These are phyloP conservation scores for Agonopterix subpropinquella DNA, from an alignment of 2,888 invertebrate genomes.

Conservation along the genomic window DNA sequence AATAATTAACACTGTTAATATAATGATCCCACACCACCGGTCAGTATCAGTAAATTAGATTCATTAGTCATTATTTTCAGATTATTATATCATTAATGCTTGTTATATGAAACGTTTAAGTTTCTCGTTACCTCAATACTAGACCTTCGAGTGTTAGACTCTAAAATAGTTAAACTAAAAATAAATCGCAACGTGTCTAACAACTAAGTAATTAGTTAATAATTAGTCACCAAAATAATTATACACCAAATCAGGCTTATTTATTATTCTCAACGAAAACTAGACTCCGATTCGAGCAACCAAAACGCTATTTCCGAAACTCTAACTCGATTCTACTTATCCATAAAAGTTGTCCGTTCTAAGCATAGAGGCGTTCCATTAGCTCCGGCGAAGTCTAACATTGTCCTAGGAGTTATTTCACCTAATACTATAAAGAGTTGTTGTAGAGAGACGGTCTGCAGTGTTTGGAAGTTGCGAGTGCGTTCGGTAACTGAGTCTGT, in stretches of 20 bases:
- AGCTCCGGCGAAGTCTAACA: slow-evolving; percentile 54
- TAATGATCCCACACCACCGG: too few species aligned
- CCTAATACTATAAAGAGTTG: slow-evolving; percentile 69
- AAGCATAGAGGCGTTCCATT: slow-evolving; percentile 69
- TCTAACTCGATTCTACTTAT: slow-evolving; percentile 62
- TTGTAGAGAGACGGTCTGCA: slow-evolving; percentile 35
- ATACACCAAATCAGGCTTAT: slow-evolving; percentile 21
- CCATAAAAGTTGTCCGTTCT: slow-evolving; percentile 62
- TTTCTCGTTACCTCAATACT: too few species aligned
- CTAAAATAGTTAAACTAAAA: too few species aligned
- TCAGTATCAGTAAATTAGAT: too few species aligned
- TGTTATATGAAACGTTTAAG: too few species aligned
- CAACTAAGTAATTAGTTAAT: too few species aligned
- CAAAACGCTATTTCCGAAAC: slow-evolving; percentile 55
- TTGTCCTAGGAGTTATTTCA: slow-evolving; percentile 58
- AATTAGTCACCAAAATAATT: too few species aligned
- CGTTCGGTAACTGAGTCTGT: slow-evolving; percentile 37
- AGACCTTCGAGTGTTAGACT: too few species aligned
- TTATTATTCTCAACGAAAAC: slow-evolving; percentile 34
- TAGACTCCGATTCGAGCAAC: slow-evolving; percentile 32
- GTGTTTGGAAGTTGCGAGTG: slow-evolving; percentile 54
- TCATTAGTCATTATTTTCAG: too few species aligned
- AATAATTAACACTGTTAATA: too few species aligned
- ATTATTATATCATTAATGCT: too few species aligned
- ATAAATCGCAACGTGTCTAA: too few species aligned